Conservation (phyloP, 2,113 vertebrate genomes). For the Diphyllodes magnificus region DNA sequence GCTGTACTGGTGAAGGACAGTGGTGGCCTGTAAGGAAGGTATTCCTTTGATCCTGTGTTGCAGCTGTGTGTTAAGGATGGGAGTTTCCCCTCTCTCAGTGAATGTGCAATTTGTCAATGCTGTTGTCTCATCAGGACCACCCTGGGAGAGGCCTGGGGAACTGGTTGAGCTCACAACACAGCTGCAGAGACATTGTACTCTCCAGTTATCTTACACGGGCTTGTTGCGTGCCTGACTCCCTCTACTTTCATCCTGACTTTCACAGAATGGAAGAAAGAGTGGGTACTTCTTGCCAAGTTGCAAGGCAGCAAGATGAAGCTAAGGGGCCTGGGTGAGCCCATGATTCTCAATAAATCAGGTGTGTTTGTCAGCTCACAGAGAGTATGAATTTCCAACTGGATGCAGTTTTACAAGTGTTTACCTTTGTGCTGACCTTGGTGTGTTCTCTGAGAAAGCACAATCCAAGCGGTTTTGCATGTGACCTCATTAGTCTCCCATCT, state of each 20-base stretch:
- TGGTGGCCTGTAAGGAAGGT: neutral
- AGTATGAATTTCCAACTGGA: neutral
- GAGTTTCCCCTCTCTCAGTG: neutral
- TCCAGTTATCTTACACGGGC: neutral
- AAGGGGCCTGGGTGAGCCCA: neutral
- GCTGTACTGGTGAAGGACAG: neutral
- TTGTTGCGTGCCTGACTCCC: neutral
- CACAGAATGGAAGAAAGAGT: neutral
- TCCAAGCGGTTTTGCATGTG: neutral
- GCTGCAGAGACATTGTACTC: neutral
- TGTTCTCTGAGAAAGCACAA: neutral
- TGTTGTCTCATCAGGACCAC: neutral
- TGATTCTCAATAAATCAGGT: neutral
- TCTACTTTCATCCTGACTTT: neutral
- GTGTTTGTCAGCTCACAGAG: neutral
- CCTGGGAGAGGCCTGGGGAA: neutral
- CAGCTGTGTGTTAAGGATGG: neutral
- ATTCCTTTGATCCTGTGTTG: rapidly evolving
- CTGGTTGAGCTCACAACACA: neutral
- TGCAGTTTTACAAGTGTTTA: neutral
- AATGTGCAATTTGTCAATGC: neutral
- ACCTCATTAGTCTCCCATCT: neutral
- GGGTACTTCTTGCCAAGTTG: neutral
- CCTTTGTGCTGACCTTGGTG: neutral
- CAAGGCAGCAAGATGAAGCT: neutral